Evolutionary conservation across 2,888 invertebrate genomes (phyloP).

Genomic region (Leptothorax acervorum): DNA sequence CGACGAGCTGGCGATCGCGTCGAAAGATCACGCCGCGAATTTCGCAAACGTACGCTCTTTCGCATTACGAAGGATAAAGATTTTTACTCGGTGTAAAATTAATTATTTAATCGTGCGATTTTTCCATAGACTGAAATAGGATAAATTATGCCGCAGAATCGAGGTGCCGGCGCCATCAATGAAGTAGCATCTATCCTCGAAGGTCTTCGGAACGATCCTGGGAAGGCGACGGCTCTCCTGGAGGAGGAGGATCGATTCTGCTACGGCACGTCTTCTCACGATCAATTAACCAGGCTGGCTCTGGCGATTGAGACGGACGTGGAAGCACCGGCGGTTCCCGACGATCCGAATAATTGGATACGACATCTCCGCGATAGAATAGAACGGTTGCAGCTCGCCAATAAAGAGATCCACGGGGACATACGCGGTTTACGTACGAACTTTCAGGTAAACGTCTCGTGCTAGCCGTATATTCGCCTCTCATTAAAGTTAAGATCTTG

Average conservation of each 20-base stretch:
- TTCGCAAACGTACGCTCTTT: conserved; percentile 52
- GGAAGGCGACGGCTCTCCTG: conserved; percentile 65
- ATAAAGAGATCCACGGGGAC: conserved; percentile 78
- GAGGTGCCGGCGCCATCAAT: conserved; percentile 64
- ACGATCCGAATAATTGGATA: conserved; percentile 71
- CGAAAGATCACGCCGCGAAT: conserved; percentile 40
- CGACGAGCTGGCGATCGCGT: conserved; percentile 66
- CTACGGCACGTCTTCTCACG: conserved; percentile 74
- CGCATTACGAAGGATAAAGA: background rate
- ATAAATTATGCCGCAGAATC: conserved; percentile 45
- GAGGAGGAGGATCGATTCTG: conserved; percentile 78
- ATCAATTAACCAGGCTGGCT: conserved; percentile 79
- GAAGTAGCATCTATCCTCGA: conserved; percentile 76
- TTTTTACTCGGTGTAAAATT: background rate
- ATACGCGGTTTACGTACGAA: conserved; percentile 76
- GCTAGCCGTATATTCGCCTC: background rate
- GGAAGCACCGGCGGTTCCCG: conserved; percentile 44
- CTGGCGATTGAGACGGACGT: conserved; percentile 79
- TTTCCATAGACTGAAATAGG: background rate
- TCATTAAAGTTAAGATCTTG: background rate
- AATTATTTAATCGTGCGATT: background rate
- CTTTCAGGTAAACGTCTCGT: conserved; percentile 75
- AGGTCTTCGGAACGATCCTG: conserved; percentile 68
- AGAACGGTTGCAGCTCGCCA: conserved; percentile 75
- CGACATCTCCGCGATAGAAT: conserved; percentile 77